Evolutionary conservation across 2,113 vertebrate species (phyloP).

Genomic region (Anoura caudifer): DNA sequence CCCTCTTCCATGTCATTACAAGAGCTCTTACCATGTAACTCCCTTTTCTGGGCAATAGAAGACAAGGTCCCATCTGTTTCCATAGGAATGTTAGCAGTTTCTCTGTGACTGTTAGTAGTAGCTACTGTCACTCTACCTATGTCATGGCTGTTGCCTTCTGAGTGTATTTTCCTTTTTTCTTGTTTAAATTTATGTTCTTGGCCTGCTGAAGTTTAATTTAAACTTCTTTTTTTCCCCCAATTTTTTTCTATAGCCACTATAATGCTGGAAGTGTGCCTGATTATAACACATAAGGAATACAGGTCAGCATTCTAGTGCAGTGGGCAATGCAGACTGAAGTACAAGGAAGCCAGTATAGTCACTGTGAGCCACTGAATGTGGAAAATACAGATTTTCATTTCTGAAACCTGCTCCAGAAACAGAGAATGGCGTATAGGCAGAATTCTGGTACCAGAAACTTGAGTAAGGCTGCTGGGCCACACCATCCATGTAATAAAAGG

Average conservation of each 20-base stretch:
- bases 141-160: no score
- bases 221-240: conserved; percentile 72
- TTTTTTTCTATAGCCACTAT: conserved; percentile 36
- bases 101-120: no score
- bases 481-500: neutral
- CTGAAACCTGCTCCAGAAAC: conserved; percentile 61
- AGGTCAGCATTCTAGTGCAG: conserved; percentile 66
- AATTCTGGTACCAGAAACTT: neutral
- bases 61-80: no score
- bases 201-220: conserved; percentile 76
- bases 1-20: no score
- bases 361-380: conserved; percentile 67
- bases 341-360: conserved; percentile 74
- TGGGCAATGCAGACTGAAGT: conserved; percentile 68
- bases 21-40: no score
- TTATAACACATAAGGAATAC: conserved; percentile 77
- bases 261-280: conserved; percentile 69
- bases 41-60: no score
- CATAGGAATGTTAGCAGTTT: no score
- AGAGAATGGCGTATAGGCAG: neutral
- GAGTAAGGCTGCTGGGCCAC: neutral
- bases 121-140: no score
- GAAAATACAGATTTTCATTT: conserved; percentile 71
- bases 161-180: no score
- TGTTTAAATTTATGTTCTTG: no score